Percentiles rank a stretch among this genome's conserved stretches.
phyloP scores from a whole-genome alignment of 2,113 vertebrate species.

The Python bivittatus region DNA sequence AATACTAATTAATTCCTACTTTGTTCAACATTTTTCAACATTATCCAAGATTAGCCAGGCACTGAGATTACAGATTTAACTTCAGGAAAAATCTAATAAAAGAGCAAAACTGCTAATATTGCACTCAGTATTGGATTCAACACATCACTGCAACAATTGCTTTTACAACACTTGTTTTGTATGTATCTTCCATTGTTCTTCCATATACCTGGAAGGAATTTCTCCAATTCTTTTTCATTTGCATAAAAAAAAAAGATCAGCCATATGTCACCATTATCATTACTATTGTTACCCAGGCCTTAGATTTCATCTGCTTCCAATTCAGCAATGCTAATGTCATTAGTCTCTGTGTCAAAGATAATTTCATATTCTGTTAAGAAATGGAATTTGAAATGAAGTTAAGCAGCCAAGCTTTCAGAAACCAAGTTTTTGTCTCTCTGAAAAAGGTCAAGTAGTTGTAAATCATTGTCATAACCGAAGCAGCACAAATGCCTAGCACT shows the following conservation, averaged over 20 bases:
- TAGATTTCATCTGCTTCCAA: slow-evolving; percentile 37
- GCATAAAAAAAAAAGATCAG: neutral
- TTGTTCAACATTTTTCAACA: too few relatives aligned
- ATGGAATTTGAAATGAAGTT: slow-evolving; percentile 39
- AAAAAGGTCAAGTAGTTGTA: slow-evolving; percentile 52
- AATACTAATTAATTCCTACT: too few relatives aligned
- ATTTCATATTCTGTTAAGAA: slow-evolving; percentile 49
- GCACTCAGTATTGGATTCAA: too few relatives aligned
- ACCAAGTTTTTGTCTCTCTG: slow-evolving; percentile 6
- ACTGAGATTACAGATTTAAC: too few relatives aligned
- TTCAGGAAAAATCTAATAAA: neutral
- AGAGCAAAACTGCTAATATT: neutral
- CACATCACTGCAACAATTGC: neutral
- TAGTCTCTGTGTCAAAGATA: slow-evolving; percentile 27
- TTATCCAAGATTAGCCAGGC: too few relatives aligned
- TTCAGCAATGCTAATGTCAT: slow-evolving; percentile 6
- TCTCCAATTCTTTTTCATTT: slow-evolving; percentile 8
- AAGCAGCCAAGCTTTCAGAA: slow-evolving; percentile 41
- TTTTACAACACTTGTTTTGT: neutral
- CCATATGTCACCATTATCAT: neutral
- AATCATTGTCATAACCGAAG: slow-evolving; percentile 53
- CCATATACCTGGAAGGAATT: neutral
- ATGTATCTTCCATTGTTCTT: neutral
- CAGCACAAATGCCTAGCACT: slow-evolving; percentile 17
- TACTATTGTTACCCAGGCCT: slow-evolving; percentile 2